A percentile compares a stretch with the other conserved stretches of the same genome.
phyloP scores from a whole-genome alignment of 1,140 invertebrate species.

The Cyphomyrmex costatus region DNA sequence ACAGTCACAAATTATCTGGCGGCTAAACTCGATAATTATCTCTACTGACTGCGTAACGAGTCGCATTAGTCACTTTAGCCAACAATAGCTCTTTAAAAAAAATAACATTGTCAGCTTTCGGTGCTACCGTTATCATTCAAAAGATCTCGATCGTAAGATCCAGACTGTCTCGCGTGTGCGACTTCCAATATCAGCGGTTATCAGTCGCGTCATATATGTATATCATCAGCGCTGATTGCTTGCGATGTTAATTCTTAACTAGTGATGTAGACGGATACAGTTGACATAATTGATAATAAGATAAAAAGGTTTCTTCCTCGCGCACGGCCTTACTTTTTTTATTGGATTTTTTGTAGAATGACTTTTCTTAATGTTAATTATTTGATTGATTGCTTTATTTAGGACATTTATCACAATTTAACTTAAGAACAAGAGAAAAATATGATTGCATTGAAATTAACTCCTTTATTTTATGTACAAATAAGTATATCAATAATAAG shows the following conservation, averaged over 20 bases:
- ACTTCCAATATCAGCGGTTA: conserved; percentile 20
- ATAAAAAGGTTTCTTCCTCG: not conserved
- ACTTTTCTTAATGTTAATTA: not conserved
- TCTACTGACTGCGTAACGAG: not conserved
- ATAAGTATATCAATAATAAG: no score
- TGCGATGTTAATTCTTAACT: not conserved
- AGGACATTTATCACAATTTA: not conserved
- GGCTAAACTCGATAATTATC: conserved; percentile 7
- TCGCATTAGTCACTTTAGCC: not conserved
- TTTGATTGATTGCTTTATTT: not conserved
- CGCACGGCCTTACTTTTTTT: not conserved
- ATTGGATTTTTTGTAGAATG: not conserved
- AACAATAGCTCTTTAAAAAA: not conserved
- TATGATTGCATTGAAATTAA: not conserved
- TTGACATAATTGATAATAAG: not conserved
- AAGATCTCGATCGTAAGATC: conserved; percentile 10
- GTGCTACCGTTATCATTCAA: not conserved
- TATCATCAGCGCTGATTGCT: not conserved
- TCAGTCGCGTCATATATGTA: not conserved
- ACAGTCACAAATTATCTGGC: not conserved
- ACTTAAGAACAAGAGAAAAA: not conserved
- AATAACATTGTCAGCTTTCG: not conserved
- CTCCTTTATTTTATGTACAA: not conserved
- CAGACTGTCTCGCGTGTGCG: conserved; percentile 13
- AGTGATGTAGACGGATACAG: not conserved